Evolutionary conservation across 2,888 invertebrate genomes (phyloP).

Genomic region (Philonicus albiceps): DNA sequence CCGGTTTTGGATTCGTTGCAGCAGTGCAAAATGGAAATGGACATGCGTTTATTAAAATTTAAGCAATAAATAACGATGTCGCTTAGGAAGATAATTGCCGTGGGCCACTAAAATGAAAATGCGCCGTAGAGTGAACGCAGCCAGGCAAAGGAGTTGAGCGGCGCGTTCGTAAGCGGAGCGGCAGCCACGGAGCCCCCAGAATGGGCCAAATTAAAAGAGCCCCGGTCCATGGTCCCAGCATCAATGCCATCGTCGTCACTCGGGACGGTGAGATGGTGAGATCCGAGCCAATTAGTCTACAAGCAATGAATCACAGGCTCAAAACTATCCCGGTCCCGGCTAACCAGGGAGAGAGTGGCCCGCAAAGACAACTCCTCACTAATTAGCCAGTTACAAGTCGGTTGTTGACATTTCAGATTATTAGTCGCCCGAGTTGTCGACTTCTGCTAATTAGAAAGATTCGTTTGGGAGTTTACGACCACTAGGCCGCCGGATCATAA

Average conservation of each 20-base stretch:
- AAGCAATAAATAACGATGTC: conserved; percentile 9
- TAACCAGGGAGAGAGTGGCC: conserved; percentile 8
- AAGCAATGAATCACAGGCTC: conserved; percentile 25
- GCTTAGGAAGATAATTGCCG: conserved; percentile 28
- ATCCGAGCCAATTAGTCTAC: conserved; percentile 35
- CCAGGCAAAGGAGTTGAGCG: not conserved
- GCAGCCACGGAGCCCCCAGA: not conserved
- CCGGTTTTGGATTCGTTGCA: not conserved
- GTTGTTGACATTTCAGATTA: conserved; percentile 46
- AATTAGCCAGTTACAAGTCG: conserved; percentile 43
- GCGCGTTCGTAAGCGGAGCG: not conserved
- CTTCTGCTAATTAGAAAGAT: conserved; percentile 43
- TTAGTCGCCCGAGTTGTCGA: conserved; percentile 43
- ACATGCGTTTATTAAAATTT: conserved; percentile 24
- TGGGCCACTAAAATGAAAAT: conserved; percentile 20
- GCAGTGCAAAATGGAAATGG: not conserved
- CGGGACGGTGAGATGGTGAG: not conserved
- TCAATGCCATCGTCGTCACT: not conserved
- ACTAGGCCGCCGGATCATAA: conserved; percentile 29
- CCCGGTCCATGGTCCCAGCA: not conserved
- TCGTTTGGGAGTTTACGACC: conserved; percentile 38
- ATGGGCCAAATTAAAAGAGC: not conserved
- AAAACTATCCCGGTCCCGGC: conserved; percentile 10
- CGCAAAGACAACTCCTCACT: conserved; percentile 43
- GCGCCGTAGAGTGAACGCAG: not conserved